Base-by-base conservation (phyloP, 2,888 invertebrate species). In the Agriopis aurantiaria region DNA sequence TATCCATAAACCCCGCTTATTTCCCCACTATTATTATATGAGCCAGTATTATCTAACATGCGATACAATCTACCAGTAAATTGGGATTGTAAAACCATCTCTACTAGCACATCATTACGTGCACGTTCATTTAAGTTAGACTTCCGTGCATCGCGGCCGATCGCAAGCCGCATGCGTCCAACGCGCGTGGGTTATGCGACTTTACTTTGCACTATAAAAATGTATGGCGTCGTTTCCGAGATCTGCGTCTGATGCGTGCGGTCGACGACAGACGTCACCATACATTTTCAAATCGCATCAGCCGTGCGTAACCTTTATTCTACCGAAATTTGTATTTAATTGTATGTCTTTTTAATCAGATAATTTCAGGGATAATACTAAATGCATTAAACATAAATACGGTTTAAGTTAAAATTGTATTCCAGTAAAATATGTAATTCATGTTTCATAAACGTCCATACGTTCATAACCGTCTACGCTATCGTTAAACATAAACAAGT, bases 1-100 rank as follows among this genome's bases (percentile, higher is more conserved):
- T 85, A 87, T 77, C 86, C 81, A 83, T 88, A 88, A 89, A 88
- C 84, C 79, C 78, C 76, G 85, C 81, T 88, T 84, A 87, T 87
- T 86, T 85, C 80, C 83, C 81, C 84, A 85, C 87, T 87, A 85
- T 59, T 56, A 60, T 59, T 51, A 84, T 82, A 81, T 77, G 46
- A 78, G 77, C 79, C 81, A 81, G 82, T 85, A 62, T 14, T 86
- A 85, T 84, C 84, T 75, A 75, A 78, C 78, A 73, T 72, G 46
- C 52, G 62, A 62, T 53, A 62, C 51, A 43, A 78, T 80, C 75
- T 51, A 41, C 73, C 64, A 77, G 75, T 75, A 84, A 82, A 83
- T 77, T 80, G 75, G 73, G 67, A 78, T 75, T 77, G 76, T 69
- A 72, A 78, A 78, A 80, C 72, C 72, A 73, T 65, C 71, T 74